Evolutionary conservation across 2,113 vertebrate genomes (phyloP).

Genomic region (Tetrax tetrax): DNA sequence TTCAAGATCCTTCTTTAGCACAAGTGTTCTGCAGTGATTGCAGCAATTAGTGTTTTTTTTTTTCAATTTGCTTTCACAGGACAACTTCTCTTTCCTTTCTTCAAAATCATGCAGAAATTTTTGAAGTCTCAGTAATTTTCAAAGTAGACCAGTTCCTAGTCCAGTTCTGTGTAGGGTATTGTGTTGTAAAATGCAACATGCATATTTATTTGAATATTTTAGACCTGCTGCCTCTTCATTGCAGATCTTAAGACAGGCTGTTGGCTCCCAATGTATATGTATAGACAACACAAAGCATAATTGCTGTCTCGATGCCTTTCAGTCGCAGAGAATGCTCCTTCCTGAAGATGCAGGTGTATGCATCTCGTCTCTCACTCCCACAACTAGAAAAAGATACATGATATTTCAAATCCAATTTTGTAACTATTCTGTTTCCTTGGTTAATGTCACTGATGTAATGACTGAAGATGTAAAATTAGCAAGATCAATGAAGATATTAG

Average conservation of each 20-base stretch:
- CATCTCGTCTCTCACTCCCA: not conserved
- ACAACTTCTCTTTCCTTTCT: not conserved
- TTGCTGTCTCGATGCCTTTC: not conserved
- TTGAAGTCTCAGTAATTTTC: not conserved
- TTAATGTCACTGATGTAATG: not conserved
- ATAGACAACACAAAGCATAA: not conserved
- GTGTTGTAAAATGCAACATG: not conserved
- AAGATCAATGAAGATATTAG: not conserved
- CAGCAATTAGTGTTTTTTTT: not conserved
- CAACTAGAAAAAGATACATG: not conserved
- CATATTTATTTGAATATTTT: not conserved
- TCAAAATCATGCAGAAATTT: not conserved
- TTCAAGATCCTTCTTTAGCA: not conserved
- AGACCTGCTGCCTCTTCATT: not conserved
- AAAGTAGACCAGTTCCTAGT: not conserved
- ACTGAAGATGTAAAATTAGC: not conserved
- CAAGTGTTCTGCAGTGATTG: not conserved
- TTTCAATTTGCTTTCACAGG: not conserved
- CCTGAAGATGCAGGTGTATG: not conserved
- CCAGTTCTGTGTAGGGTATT: not conserved
- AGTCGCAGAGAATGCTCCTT: not conserved
- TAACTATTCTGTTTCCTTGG: not conserved
- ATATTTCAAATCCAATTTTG: not conserved
- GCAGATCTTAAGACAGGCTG: not conserved
- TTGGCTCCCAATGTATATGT: not conserved